These are phyloP conservation scores for Bombylius discolor DNA, from an alignment of 2,888 invertebrate genomes.

Conservation along the genomic window DNA sequence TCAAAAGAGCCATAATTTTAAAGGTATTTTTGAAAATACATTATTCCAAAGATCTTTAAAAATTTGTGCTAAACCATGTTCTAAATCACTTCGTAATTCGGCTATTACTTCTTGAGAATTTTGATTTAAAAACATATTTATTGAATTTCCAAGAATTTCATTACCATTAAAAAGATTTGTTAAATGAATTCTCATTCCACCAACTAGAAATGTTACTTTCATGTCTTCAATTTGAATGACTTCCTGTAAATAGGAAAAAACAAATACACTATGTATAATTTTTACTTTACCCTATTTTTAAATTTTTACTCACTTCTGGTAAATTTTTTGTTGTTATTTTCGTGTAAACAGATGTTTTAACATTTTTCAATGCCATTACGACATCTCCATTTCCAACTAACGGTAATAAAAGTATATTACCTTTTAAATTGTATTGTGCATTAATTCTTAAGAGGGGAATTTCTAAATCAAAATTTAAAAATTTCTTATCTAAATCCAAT, in stretches of 20 bases:
- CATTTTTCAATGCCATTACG: conserved; percentile 40
- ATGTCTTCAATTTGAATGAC: conserved; percentile 41
- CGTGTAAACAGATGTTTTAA: conserved; percentile 41
- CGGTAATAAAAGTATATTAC: conserved; percentile 44
- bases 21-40: conserved; percentile 44
- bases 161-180: conserved; percentile 51
- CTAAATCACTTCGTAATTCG: conserved; percentile 43
- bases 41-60: conserved; percentile 46
- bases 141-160: conserved; percentile 44
- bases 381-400: conserved; percentile 45
- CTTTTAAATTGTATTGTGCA: conserved; percentile 44
- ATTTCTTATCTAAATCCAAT: conserved; percentile 38
- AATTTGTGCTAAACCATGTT: conserved; percentile 41
- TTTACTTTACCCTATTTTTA: background rate
- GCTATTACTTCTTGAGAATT: conserved; percentile 45
- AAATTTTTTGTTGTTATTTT: conserved; percentile 38
- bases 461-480: conserved; percentile 42
- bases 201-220: conserved; percentile 43
- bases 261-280: background rate
- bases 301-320: conserved; percentile 25
- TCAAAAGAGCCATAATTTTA: conserved; percentile 40
- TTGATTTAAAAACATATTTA: conserved; percentile 46
- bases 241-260: conserved; percentile 22
- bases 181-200: conserved; percentile 41
- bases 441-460: conserved; percentile 43